Base-by-base conservation (phyloP, 2,797 vertebrate genomes). In the Danionella dracula region DNA sequence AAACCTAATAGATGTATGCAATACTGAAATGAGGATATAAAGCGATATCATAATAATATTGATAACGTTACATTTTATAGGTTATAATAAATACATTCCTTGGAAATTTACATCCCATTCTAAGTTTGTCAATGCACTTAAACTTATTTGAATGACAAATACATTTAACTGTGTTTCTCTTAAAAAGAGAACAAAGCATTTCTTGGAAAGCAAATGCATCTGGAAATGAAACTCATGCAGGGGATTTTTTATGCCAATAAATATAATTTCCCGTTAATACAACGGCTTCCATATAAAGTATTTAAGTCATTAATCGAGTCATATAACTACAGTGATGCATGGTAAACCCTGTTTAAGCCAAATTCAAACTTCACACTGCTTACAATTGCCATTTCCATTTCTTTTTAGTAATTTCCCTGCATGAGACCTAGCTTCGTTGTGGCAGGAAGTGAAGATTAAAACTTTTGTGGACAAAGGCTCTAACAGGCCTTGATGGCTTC, bases 401-500 rank as follows among this genome's bases (percentile, higher is more conserved):
- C 6, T 12, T 57, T 42, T 42, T 42, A 8, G 13, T 42, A 17
- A 9, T 54, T 35, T 13, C 12, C 1, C 32, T 13, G 10, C 16
- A 54, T 15, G 27, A 13, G 29, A 37, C 31, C 46, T 56, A 23
- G 7, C 13, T 63, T 35, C 15, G 35, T 45, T 42, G 32, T 11
- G 50, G 62, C 67, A 79, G 82, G 84, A 84, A 84, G 82, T 23
- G 54, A 34, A 71, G 64, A 41, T 66, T 56, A 57, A 57, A 44
- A 7, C 3, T 29, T 23, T 71, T 62, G 76, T 69, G 65, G 64
- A 72, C 51, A 23, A 56, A 74, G 67, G 60, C 66, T 68, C 79
- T 75, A 58, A 66, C 76, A 67, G 74, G 74, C 73, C 67, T 75
- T 59, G 69, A 83, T 73, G 73, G 76, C 69, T 87, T 89, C 86